Percentiles rank a stretch among this genome's conserved stretches.
Conservation (phyloP, 1,140 invertebrate genomes). For the Dysdera silvatica region DNA sequence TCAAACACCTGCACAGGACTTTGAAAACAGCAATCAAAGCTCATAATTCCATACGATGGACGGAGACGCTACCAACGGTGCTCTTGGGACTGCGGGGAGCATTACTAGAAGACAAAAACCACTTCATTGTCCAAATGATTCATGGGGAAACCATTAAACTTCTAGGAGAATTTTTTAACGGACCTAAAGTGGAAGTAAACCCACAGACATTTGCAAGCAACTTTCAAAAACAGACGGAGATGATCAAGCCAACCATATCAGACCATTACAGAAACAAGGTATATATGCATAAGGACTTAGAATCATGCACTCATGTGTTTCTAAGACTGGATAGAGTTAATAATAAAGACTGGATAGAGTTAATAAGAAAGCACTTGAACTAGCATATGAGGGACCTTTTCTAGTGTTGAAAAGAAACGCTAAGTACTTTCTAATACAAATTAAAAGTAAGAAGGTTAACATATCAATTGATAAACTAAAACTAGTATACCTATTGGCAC, state of each 20-base stretch:
- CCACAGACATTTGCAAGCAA: neutral
- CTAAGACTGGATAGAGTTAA: neutral
- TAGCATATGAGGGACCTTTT: no score
- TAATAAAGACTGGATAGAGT: no score
- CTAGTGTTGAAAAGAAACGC: no score
- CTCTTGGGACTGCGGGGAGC: neutral
- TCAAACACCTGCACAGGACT: neutral
- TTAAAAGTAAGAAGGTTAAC: no score
- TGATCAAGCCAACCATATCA: neutral
- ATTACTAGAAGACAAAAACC: neutral
- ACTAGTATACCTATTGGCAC: no score
- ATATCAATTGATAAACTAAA: no score
- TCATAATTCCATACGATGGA: neutral
- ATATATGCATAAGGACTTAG: neutral
- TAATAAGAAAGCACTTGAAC: no score
- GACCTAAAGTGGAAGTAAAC: neutral
- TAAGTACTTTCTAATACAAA: no score
- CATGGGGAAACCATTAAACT: neutral
- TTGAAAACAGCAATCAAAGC: conserved; percentile 1
- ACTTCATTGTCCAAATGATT: neutral
- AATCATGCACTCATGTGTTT: neutral
- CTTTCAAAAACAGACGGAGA: neutral
- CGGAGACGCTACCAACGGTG: neutral
- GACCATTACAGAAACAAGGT: neutral
- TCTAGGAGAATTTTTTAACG: neutral